Evolutionary conservation across 2,797 vertebrate genomes (phyloP).

Genomic region (Eospalax fontanierii): DNA sequence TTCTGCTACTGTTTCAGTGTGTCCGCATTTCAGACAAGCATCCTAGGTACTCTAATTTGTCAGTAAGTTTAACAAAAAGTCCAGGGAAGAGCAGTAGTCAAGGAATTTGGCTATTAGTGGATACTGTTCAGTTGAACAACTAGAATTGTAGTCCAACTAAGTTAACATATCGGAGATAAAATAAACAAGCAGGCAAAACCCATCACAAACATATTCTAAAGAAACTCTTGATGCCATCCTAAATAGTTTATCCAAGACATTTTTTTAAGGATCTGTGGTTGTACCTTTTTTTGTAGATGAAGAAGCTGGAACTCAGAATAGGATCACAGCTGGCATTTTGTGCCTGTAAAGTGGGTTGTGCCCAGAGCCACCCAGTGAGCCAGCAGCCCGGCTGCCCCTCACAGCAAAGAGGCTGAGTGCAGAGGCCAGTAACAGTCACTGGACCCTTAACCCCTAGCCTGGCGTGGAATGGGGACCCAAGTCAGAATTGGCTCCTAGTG

Average conservation of each 20-base stretch:
- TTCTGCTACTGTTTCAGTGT: not conserved
- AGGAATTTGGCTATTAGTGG: not conserved
- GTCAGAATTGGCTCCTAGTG: slow-evolving; percentile 53
- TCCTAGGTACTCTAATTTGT: not conserved
- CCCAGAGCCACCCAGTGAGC: not conserved
- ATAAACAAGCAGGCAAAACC: not conserved
- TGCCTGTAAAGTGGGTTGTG: not conserved
- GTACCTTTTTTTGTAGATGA: not conserved
- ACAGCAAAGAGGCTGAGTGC: not conserved
- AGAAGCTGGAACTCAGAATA: not conserved
- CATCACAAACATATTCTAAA: not conserved
- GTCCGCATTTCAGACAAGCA: not conserved
- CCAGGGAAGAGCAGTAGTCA: not conserved
- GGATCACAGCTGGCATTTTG: not conserved
- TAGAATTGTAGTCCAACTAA: not conserved
- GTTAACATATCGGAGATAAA: not conserved
- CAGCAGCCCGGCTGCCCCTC: not conserved
- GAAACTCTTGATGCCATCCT: not conserved
- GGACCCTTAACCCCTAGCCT: not conserved
- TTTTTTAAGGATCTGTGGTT: not conserved
- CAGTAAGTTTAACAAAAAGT: not conserved
- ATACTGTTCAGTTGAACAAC: not conserved
- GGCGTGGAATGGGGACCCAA: not conserved
- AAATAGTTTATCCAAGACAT: not conserved
- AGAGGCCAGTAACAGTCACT: not conserved